Percentiles rank a stretch among this genome's conserved stretches.
These are phyloP conservation scores for Achroia grisella DNA, from an alignment of 1,140 invertebrate species.

Conservation along the genomic window DNA sequence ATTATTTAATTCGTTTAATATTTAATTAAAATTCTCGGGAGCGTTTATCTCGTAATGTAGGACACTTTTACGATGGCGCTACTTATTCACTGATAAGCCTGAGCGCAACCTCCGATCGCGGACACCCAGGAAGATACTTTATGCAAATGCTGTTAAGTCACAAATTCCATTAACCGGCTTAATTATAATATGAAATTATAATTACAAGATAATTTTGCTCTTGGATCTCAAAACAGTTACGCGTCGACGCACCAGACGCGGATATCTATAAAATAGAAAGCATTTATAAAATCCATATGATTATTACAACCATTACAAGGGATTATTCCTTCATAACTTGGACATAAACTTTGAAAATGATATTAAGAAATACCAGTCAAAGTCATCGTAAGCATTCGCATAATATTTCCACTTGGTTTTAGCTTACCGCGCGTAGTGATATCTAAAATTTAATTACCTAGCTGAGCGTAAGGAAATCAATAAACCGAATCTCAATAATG, in stretches of 20 bases:
- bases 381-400: conserved; percentile 32
- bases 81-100: conserved; percentile 62
- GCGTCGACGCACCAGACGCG: conserved; percentile 40
- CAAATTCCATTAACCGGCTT: conserved; percentile 45
- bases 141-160: conserved; percentile 49
- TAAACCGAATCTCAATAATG: conserved; percentile 44
- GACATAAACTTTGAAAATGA: conserved; percentile 57
- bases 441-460: conserved; percentile 29
- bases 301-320: conserved; percentile 34
- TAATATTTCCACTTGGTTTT: conserved; percentile 19
- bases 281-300: conserved; percentile 37
- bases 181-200: conserved; percentile 69
- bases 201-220: conserved; percentile 67
- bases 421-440: conserved; percentile 4
- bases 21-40: conserved; percentile 72
- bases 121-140: conserved; percentile 57
- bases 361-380: conserved; percentile 66
- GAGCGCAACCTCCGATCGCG: conserved; percentile 29
- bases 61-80: conserved; percentile 70
- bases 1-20: conserved; percentile 72
- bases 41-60: conserved; percentile 70
- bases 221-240: conserved; percentile 60
- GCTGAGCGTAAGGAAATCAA: conserved; percentile 56
- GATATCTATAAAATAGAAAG: conserved; percentile 54
- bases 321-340: conserved; percentile 24